Base-by-base conservation (phyloP, 92 coral and sea anemone species). In the Blastomussa wellsi region DNA sequence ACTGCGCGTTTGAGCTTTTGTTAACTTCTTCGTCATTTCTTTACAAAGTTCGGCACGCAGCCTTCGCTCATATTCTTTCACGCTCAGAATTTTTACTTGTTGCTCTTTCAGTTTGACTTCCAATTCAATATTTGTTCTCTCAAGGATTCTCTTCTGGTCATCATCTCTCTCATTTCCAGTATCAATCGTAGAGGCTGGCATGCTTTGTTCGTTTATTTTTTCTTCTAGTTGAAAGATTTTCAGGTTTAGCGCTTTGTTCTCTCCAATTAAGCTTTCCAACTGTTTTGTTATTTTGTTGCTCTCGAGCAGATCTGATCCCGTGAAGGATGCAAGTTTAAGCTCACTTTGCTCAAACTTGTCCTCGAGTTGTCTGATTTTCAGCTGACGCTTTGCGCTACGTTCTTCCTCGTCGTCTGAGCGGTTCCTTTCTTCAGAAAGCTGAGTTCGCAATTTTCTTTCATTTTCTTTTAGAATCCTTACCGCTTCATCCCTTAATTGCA, bases 41-140 rank as follows among this genome's bases (percentile, higher is more conserved):
- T 78, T 75, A 48, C 95, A 88, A 16, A 93, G 83, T 53, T 91
- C 97, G 14, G 93, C 95, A 33, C 95, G 92, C 29, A 91, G 79
- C 53, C 85, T 83, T 22, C 89, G 85, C 85, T 92, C 98, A 51
- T 89, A 91, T 68, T 88, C 95, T 74, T 81, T 88, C 20, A 88
- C 78, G 44, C 86, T 86, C 53, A 80, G 47, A 39, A 88, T 77
- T 83, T 88, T 92, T 36, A 81, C 92, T 33, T 86, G 88, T 36
- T 75, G 62, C 42, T 88, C 92, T 9, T 52, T 76, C 8, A 93
- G 70, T 14, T 87, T 93, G 10, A 80, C 84, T 70, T 89, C 86
- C 74, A 94, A 86, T 81, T 81, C 60, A 62, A 79, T 83, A 51
- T 84, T 44, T 74, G 89, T 89, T 49, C 79, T 66, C 28, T 78